Base-by-base conservation (phyloP, 2,113 vertebrate genomes). In the Reinhardtius hippoglossoides region DNA sequence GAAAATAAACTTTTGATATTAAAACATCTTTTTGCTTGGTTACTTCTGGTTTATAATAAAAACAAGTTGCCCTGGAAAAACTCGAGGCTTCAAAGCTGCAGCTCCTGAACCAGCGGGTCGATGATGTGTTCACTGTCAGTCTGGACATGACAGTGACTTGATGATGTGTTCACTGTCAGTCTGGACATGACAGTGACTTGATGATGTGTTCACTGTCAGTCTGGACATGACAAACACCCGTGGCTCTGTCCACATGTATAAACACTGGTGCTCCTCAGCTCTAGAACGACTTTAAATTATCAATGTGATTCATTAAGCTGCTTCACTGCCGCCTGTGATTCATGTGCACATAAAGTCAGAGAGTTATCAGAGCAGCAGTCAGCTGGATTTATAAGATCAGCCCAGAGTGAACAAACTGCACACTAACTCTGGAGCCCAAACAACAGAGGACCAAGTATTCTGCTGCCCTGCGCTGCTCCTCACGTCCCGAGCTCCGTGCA, bases 401-500 rank as follows among this genome's bases (percentile, higher is more conserved):
- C 44, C 14, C 14, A n/a, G 55, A 60, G 31, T 52, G 26, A 31
- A 76, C 68, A 60, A 60, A 55, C 63, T 50, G 20, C 56, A 68
- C 57, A 56, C 15, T 9, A 44, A 24, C 78, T 40, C 37, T 74
- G 59, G 37, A 42, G 9, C 44, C 68, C 56, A 67, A 57, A 66
- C 50, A 74, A 16, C 26, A 82, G 24, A 44, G 40, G 24, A 70
- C 56, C 83, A 85, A 83, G 48, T 48, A 71, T 81, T 75, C 35
- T 74, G 60, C 82, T 85, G 74, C 79, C 77, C 71, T 81, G 12
- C 42, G 42, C 42, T 13, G 42, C 42, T 44, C 74, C 80, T 83
- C 24, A 7, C 61, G 66, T 76, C 71, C 76, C 37, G 46, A 65
- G 71, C 75, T 85, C 81, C 76, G 71, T 54, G 80, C 83, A 70